Conservation (phyloP, 1,140 invertebrate genomes). For the Tetragnatha versicolor region DNA sequence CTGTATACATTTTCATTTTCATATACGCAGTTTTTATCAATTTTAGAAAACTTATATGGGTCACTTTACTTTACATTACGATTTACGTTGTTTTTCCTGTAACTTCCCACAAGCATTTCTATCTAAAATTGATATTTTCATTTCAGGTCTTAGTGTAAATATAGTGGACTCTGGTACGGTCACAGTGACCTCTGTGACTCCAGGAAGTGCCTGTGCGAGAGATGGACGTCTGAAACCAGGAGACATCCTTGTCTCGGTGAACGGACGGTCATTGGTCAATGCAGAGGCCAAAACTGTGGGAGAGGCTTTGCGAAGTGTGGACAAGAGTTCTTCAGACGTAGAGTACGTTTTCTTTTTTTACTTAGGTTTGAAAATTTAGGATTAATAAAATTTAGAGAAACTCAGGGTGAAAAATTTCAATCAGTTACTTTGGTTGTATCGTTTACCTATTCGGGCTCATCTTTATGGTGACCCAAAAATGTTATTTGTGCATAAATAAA, state of each 20-base stretch:
- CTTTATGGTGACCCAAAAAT: too few relatives aligned
- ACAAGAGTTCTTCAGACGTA: constrained; percentile 62
- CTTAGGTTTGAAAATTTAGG: background rate
- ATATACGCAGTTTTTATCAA: too few relatives aligned
- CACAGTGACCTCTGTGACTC: constrained; percentile 68
- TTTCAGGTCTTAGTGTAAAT: constrained; percentile 69
- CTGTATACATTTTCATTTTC: too few relatives aligned
- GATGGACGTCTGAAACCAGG: constrained; percentile 70
- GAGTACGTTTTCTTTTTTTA: constrained; percentile 64
- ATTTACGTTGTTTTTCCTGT: too few relatives aligned
- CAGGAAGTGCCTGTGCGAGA: constrained; percentile 68
- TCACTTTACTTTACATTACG: too few relatives aligned
- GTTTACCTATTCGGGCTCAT: too few relatives aligned
- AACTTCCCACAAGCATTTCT: background rate
- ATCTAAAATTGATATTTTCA: constrained; percentile 12
- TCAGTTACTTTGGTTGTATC: too few relatives aligned
- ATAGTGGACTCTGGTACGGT: constrained; percentile 72
- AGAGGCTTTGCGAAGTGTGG: constrained; percentile 10
- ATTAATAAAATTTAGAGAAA: too few relatives aligned
- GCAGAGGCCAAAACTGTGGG: background rate
- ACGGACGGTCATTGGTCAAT: constrained; percentile 63
- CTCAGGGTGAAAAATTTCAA: too few relatives aligned
- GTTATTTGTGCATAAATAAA: too few relatives aligned
- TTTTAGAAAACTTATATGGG: too few relatives aligned
- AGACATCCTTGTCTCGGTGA: constrained; percentile 68